phyloP scores from a whole-genome alignment of 2,888 invertebrate genomes.

The Eugnorisma glareosa region DNA sequence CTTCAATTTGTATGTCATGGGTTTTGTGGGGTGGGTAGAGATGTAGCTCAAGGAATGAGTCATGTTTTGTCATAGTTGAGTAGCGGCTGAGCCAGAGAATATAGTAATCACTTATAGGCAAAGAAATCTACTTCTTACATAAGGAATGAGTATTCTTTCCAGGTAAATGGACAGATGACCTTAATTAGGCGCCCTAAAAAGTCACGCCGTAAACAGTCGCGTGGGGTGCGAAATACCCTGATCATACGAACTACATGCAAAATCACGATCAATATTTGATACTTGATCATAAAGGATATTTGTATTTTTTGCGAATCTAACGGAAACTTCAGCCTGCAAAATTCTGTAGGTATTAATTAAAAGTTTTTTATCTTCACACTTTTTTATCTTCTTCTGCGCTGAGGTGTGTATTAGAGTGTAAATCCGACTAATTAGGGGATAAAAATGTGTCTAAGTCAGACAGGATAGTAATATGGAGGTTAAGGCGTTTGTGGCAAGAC shows the following conservation, averaged over 20 bases:
- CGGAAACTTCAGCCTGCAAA: background rate
- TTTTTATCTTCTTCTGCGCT: too few species aligned
- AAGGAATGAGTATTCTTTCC: background rate
- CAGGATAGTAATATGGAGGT: background rate
- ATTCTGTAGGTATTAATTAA: background rate
- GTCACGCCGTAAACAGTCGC: background rate
- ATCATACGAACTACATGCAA: background rate
- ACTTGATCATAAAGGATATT: background rate
- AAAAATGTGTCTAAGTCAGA: background rate
- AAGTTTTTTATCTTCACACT: background rate
- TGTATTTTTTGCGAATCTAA: background rate
- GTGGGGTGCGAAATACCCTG: background rate
- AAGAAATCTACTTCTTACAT: background rate
- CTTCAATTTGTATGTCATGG: slow-evolving; percentile 14
- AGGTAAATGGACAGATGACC: background rate
- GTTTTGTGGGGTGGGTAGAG: background rate
- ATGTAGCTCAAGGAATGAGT: background rate
- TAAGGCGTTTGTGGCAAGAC: background rate
- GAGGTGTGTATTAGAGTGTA: too few species aligned
- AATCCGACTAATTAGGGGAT: background rate
- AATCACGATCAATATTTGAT: background rate
- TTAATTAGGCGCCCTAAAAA: background rate
- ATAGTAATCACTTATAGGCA: background rate
- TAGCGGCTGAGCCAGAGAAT: background rate
- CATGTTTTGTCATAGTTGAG: background rate